Conservation (phyloP, 2,113 vertebrate species). For the Lynx canadensis region DNA sequence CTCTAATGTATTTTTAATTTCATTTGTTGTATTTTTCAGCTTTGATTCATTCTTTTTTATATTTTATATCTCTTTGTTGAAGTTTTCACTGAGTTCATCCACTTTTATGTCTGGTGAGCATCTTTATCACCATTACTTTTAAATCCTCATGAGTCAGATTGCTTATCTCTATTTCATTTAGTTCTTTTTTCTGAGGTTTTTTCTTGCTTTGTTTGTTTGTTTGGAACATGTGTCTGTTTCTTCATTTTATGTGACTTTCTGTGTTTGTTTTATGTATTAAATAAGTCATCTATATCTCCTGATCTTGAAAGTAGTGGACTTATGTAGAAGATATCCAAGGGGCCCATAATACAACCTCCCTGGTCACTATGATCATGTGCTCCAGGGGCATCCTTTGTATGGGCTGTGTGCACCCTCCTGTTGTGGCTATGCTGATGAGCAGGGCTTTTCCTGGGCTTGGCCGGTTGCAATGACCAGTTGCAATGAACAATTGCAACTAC, state of each 20-base stretch:
- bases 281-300: not conserved
- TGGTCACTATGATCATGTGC: not conserved
- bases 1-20: not conserved
- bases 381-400: not conserved
- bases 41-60: not conserved
- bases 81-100: not conserved
- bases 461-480: not conserved
- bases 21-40: not conserved
- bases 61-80: not conserved
- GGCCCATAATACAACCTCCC: not conserved
- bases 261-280: not conserved
- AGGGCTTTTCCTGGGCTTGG: not conserved
- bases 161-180: not conserved
- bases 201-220: not conserved
- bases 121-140: not conserved
- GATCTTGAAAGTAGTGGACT: not conserved
- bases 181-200: not conserved
- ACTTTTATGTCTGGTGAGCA: not conserved
- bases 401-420: not conserved
- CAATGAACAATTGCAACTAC: not conserved
- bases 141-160: not conserved
- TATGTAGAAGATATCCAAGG: not conserved
- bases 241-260: not conserved
- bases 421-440: not conserved
- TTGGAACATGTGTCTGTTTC: not conserved